These are phyloP conservation scores for Diaphora mendica DNA, from an alignment of 2,888 invertebrate genomes.

Conservation along the genomic window DNA sequence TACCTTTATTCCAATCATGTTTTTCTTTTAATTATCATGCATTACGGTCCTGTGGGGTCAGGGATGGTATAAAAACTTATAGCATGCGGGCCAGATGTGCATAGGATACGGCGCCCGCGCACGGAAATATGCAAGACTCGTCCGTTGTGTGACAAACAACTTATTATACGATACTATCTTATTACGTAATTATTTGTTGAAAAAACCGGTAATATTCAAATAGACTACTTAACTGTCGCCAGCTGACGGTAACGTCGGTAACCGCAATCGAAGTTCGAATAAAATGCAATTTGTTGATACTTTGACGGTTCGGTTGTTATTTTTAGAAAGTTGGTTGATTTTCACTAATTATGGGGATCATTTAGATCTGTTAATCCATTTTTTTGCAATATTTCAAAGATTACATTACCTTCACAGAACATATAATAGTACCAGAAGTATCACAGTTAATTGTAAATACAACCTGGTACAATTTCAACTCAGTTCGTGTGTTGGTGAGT, in stretches of 20 bases:
- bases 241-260: slow-evolving; percentile 46
- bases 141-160: slow-evolving; percentile 38
- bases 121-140: slow-evolving; percentile 28
- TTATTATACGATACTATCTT: slow-evolving; percentile 51
- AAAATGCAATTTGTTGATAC: slow-evolving; percentile 6
- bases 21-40: neutral
- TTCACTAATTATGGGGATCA: neutral
- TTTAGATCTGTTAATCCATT: neutral
- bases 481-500: neutral
- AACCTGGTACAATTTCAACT: neutral
- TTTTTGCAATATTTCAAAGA: neutral
- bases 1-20: neutral
- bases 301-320: neutral
- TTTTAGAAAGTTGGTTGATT: slow-evolving; percentile 1
- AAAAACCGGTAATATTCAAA: slow-evolving; percentile 37
- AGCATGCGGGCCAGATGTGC: slow-evolving; percentile 53
- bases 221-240: slow-evolving; percentile 41
- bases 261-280: slow-evolving; percentile 31
- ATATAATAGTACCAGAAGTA: neutral
- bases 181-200: slow-evolving; percentile 32
- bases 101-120: slow-evolving; percentile 2
- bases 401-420: neutral
- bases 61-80: slow-evolving; percentile 25
- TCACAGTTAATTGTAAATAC: neutral
- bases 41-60: slow-evolving; percentile 37